phyloP scores from a whole-genome alignment of 2,113 vertebrate genomes.

The Diphyllodes magnificus region DNA sequence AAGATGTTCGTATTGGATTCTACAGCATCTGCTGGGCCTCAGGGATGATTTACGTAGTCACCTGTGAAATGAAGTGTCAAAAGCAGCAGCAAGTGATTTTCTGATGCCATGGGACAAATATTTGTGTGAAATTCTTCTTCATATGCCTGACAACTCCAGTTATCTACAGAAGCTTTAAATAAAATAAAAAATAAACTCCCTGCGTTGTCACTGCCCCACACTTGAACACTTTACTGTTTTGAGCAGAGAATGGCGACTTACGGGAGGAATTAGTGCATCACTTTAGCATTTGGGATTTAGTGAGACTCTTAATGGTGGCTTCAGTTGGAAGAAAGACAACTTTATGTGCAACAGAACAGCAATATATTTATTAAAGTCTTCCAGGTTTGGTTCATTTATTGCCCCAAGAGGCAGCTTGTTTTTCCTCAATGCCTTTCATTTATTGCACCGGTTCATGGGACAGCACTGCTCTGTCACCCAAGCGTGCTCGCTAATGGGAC shows the following conservation, averaged over 20 bases:
- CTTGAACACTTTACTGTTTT: background rate
- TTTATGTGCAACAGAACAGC: background rate
- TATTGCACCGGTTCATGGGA: background rate
- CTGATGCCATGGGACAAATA: background rate
- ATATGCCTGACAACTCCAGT: background rate
- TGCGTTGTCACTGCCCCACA: background rate
- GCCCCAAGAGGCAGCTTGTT: background rate
- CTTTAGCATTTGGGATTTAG: background rate
- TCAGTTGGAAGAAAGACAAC: background rate
- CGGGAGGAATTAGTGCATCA: fast-evolving
- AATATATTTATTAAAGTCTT: background rate
- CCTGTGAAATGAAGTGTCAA: background rate
- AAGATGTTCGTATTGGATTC: background rate
- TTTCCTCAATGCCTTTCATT: background rate
- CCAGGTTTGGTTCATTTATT: background rate
- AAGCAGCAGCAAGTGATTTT: background rate
- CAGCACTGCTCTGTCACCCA: background rate
- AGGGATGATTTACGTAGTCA: background rate
- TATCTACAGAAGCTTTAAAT: background rate
- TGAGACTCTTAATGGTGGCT: background rate
- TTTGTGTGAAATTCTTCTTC: background rate
- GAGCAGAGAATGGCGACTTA: background rate
- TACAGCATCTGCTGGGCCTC: background rate
- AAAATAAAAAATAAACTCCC: background rate
- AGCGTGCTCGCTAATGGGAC: fast-evolving